phyloP scores from a whole-genome alignment of 2,797 vertebrate species.

The Sorex maritimensis region DNA sequence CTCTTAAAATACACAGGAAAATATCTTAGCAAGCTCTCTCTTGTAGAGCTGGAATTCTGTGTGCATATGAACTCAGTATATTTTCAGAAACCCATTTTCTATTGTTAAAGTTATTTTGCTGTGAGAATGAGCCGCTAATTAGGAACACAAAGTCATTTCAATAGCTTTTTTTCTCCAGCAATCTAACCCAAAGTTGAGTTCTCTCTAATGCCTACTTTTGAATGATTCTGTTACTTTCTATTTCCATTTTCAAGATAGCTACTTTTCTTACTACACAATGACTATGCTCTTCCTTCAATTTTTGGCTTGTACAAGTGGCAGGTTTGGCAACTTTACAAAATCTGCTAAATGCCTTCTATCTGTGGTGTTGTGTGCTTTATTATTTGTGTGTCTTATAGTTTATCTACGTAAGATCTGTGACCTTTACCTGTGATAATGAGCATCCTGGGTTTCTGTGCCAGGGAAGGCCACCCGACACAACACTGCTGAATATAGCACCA shows the following conservation, averaged over 20 bases:
- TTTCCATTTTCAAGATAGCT: background rate
- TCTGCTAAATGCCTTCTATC: background rate
- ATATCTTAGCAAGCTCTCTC: conserved; percentile 18
- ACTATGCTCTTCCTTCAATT: background rate
- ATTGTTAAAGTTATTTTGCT: background rate
- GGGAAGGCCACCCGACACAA: background rate
- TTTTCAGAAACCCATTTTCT: conserved; percentile 30
- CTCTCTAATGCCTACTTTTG: background rate
- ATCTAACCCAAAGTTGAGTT: background rate
- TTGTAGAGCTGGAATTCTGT: conserved; percentile 34
- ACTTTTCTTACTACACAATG: background rate
- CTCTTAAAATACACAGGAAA: conserved; percentile 40
- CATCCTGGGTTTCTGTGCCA: background rate
- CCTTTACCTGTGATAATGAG: background rate
- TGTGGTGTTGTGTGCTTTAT: background rate
- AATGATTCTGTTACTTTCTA: background rate
- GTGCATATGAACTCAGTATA: background rate
- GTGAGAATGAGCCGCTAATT: background rate
- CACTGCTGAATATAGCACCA: background rate
- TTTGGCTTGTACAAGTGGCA: background rate
- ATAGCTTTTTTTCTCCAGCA: background rate
- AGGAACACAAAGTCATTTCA: background rate
- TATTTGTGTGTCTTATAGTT: background rate
- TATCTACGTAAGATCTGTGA: background rate
- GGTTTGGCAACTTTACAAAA: background rate